Evolutionary conservation across 2,888 invertebrate genomes (phyloP), one percentile per base, ranked within the genome.

Genomic region (Ceraclea dissimilis): DNA sequence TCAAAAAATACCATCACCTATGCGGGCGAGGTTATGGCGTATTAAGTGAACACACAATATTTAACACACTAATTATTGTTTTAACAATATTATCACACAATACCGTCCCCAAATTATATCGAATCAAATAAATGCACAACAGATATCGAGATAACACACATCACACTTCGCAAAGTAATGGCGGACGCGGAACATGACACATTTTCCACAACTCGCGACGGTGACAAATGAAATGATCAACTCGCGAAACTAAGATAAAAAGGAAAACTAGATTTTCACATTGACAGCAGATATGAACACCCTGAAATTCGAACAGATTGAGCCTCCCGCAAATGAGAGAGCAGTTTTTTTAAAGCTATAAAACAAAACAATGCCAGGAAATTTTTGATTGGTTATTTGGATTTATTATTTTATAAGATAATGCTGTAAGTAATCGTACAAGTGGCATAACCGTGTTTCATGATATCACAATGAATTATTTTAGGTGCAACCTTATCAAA

Each of bases 1-100:
- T 49, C 22, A 39, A 19, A 39, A n/a, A 53, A 44, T 53, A 49
- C 47, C 49, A 39, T 34, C 22, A 49, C 39, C 49, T 48, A 20
- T 19, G 18, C 49, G 54, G 54, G 54, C 54, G 54, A 54, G 54
- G 54, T 54, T 54, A 54, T 43, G 49, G 34, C 16, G 47, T 54
- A 49, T 48, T 21, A 46, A 53, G 44, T 53, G 39, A 18, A 46
- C 20, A 6, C 18, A 18, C 18, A 13, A 10, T 11, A 19, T 46
- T 39, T 39, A 8, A 39, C 2, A 13, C 13, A n/a, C 4, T 8
- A 8, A n/a, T 13, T n/a, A n/a, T 4, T 13, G 2, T 39, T 16
- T 39, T 2, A 16, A 39, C 4, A 39, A 8, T 16, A 13, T 16
- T 39, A 13, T n/a, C 5, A 39, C 5, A 39, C 39, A 39, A 8